Evolutionary conservation across 2,113 vertebrate genomes (phyloP), one percentile per base, ranked within the genome.

Genomic region (Ammodytes dubius): DNA sequence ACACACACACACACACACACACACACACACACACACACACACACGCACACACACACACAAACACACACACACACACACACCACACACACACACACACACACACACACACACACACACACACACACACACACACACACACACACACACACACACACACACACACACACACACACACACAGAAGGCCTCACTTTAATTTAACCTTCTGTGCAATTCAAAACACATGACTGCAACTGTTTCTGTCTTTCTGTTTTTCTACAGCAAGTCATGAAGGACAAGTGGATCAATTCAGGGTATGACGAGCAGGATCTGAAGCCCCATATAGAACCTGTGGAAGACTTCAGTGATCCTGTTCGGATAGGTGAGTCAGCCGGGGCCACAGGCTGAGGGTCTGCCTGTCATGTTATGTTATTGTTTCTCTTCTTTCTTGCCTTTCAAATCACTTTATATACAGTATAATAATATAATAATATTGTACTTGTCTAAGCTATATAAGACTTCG

Each of bases 221-320:
- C 50, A 50, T 12, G 50, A 3, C 47, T 46, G 42, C 77, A 37
- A 43, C 54, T n/a, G 64, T 35, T 40, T 53, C 56, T 56, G 7
- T 79, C 4, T 76, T 15, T 54, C 9, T 65, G 0, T 4, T 27
- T 4, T 27, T 64, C 43, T 54, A 58, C 86, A 98, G 97, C 97
- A 98, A 99, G 97, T 99, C 91, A 98, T 99, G 97, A 97, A 97
- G 91, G 97, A 99, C 92, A 98, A 97, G 47, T 98, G 97, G 97
- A 97, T 98, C 89, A 99, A 98, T 83, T 88, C 97, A 5, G 97
- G 97, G 64, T 96, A 95, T 3, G 97, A 98, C 8, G 95, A 93
- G 0, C 97, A 98, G 0, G 97, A 98, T 8, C 77, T 99, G 78
- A 97, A 97, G 87, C 97, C 97, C 17, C 98, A 98, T 79, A 93